Conservation (phyloP, 2,888 invertebrate genomes). For the Sarcophaga carnaria region DNA sequence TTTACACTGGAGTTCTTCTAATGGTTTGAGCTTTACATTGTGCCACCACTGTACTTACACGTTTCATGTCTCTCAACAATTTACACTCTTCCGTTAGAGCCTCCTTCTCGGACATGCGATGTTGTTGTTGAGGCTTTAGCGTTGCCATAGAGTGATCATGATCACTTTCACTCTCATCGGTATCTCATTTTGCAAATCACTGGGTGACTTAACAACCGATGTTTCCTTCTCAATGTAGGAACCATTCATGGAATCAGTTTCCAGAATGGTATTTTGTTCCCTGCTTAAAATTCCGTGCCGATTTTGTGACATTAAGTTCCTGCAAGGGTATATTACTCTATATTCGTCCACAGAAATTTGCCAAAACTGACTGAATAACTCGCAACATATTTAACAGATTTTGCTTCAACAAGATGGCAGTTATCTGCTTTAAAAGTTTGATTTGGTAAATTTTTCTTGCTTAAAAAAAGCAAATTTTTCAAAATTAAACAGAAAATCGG, state of each 20-base stretch:
- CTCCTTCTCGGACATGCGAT: slow-evolving; percentile 54
- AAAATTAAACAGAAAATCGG: too few relatives aligned
- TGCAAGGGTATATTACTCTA: slow-evolving; percentile 48
- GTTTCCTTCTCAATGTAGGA: slow-evolving; percentile 85
- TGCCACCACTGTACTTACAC: slow-evolving; percentile 62
- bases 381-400: too few relatives aligned
- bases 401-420: too few relatives aligned
- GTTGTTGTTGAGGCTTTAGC: slow-evolving; percentile 36
- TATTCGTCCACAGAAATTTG: too few relatives aligned
- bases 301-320: slow-evolving; percentile 67
- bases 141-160: slow-evolving; percentile 57
- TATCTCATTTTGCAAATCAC: slow-evolving; percentile 85
- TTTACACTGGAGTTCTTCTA: slow-evolving; percentile 61
- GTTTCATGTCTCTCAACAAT: slow-evolving; percentile 58
- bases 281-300: slow-evolving; percentile 70
- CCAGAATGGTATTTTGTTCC: slow-evolving; percentile 41
- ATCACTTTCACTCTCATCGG: slow-evolving; percentile 84
- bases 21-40: slow-evolving; percentile 62
- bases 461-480: too few relatives aligned
- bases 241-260: slow-evolving; percentile 75
- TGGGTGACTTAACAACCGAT: slow-evolving; percentile 86
- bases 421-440: too few relatives aligned
- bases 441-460: too few relatives aligned
- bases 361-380: too few relatives aligned
- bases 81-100: slow-evolving; percentile 61